These are phyloP conservation scores for Hiodon alosoides DNA, from an alignment of 2,113 vertebrate species.

Conservation along the genomic window DNA sequence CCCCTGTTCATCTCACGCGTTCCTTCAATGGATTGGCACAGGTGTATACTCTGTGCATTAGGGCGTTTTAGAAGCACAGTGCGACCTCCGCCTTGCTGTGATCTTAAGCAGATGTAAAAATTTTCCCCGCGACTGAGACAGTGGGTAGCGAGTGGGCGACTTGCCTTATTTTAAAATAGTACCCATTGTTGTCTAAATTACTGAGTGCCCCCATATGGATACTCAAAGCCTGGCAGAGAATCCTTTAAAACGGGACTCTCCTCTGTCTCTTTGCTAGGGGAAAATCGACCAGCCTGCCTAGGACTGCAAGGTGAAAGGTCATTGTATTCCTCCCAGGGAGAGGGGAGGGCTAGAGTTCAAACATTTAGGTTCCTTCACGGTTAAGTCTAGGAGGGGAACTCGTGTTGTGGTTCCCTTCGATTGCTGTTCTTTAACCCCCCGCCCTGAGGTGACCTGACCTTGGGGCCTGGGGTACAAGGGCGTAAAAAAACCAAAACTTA, in stretches of 20 bases:
- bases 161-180: neutral
- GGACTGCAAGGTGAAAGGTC: neutral
- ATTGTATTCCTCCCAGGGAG: too few relatives aligned
- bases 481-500: too few relatives aligned
- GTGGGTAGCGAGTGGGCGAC: neutral
- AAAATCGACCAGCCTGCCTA: neutral
- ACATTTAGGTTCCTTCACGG: too few relatives aligned
- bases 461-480: too few relatives aligned
- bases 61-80: neutral
- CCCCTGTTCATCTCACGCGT: too few relatives aligned
- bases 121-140: neutral
- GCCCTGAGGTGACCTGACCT: too few relatives aligned
- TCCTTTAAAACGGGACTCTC: neutral
- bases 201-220: neutral
- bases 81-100: neutral
- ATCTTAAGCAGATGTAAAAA: neutral
- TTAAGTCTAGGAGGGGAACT: too few relatives aligned
- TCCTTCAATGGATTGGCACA: too few relatives aligned
- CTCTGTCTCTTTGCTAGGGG: neutral
- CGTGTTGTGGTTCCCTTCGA: too few relatives aligned
- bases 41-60: too few relatives aligned
- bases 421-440: too few relatives aligned
- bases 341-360: too few relatives aligned
- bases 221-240: neutral
- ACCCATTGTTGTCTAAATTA: slow-evolving; percentile 9